These are phyloP conservation scores for Thrips palmi DNA, from an alignment of 1,140 invertebrate species.

Conservation along the genomic window DNA sequence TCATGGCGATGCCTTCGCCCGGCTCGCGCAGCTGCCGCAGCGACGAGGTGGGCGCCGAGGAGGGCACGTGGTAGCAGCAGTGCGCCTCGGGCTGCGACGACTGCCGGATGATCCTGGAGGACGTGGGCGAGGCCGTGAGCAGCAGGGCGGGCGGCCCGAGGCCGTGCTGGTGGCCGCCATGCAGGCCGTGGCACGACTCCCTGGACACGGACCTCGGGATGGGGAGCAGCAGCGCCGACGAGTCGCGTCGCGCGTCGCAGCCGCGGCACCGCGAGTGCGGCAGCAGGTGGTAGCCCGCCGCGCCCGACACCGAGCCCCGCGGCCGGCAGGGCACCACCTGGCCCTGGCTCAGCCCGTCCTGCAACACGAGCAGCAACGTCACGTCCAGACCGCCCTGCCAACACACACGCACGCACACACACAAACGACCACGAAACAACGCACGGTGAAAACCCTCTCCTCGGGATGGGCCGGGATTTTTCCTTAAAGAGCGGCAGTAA, in stretches of 20 bases:
- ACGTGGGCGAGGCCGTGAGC: conserved; percentile 43
- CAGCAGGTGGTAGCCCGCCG: conserved; percentile 1
- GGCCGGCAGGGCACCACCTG: no score
- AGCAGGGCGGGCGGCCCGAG: conserved; percentile 39
- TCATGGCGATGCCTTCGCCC: conserved; percentile 79
- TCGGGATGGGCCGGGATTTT: no score
- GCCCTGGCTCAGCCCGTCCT: no score
- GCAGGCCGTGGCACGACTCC: no score
- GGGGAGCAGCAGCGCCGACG: neutral
- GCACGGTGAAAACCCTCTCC: no score
- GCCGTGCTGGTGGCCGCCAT: conserved; percentile 36
- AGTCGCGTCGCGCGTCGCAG: conserved; percentile 8
- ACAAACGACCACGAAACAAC: no score
- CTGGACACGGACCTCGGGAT: conserved; percentile 20
- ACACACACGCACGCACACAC: no score
- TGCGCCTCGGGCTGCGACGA: conserved; percentile 69
- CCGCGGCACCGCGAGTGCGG: conserved; percentile 10
- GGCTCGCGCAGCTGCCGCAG: conserved; percentile 64
- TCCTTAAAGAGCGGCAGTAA: no score
- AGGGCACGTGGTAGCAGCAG: conserved; percentile 31
- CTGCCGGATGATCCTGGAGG: conserved; percentile 64
- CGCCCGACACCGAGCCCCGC: no score
- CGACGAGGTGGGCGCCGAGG: conserved; percentile 40
- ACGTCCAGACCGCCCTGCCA: no score
- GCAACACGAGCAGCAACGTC: no score